A percentile compares a stretch with the other conserved stretches of the same genome.
phyloP scores from a whole-genome alignment of 2,888 invertebrate genomes.

The Ischnura elegans region DNA sequence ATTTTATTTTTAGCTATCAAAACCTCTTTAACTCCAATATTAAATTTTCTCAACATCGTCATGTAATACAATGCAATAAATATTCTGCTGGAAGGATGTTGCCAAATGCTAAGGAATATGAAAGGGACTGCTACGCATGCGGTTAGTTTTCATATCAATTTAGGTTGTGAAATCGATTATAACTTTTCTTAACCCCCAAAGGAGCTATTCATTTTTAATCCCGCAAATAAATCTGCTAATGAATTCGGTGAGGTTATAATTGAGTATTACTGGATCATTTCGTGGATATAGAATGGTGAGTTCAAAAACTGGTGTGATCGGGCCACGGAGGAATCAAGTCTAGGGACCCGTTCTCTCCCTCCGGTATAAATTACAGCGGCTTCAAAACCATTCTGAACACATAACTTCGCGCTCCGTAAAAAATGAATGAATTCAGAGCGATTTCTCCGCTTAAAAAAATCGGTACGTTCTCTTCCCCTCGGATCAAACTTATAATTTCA shows the following conservation, averaged over 20 bases:
- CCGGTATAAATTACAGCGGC: background rate
- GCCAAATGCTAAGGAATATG: too few species aligned
- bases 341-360: background rate
- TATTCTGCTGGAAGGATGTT: too few species aligned
- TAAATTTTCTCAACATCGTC: too few species aligned
- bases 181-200: too few species aligned
- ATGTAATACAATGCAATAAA: too few species aligned
- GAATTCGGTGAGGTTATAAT: background rate
- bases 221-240: background rate
- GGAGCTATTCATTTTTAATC: too few species aligned
- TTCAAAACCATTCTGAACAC: background rate
- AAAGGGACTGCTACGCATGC: too few species aligned
- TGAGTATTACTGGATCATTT: background rate
- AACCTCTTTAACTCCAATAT: too few species aligned
- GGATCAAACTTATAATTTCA: conserved; percentile 7
- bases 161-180: too few species aligned
- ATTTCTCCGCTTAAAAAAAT: background rate
- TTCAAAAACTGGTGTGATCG: background rate
- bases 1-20: too few species aligned
- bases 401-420: background rate
- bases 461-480: background rate
- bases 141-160: too few species aligned
- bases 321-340: background rate
- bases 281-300: background rate
- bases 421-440: background rate